These are phyloP conservation scores for Athene noctua DNA, from an alignment of 2,113 vertebrate genomes.

Conservation along the genomic window DNA sequence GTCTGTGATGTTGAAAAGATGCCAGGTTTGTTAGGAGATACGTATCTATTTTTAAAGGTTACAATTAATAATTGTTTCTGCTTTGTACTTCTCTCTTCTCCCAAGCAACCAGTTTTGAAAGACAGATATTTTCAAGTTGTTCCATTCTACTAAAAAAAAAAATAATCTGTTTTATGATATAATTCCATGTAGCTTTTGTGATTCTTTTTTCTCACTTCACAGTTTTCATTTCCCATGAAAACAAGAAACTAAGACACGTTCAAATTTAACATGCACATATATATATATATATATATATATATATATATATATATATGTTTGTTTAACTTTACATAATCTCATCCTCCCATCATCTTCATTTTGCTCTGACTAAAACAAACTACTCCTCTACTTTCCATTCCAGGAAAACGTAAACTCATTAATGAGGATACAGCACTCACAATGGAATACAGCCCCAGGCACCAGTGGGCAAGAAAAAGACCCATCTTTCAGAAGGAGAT, in stretches of 20 bases:
- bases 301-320: rapidly evolving
- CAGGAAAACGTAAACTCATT: background rate
- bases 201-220: background rate
- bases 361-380: background rate
- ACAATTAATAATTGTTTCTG: background rate
- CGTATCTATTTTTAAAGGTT: background rate
- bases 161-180: rapidly evolving
- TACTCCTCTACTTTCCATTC: rapidly evolving
- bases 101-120: background rate
- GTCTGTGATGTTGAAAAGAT: background rate
- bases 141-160: background rate
- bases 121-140: background rate
- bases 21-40: background rate
- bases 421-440: rapidly evolving
- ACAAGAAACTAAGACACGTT: background rate
- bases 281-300: rapidly evolving
- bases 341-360: background rate
- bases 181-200: background rate
- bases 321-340: background rate
- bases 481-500: background rate
- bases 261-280: background rate
- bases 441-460: background rate
- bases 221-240: background rate
- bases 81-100: background rate
- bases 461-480: background rate